Conservation (phyloP, 2,113 vertebrate species). For the Ptychochromis oligacanthus region DNA sequence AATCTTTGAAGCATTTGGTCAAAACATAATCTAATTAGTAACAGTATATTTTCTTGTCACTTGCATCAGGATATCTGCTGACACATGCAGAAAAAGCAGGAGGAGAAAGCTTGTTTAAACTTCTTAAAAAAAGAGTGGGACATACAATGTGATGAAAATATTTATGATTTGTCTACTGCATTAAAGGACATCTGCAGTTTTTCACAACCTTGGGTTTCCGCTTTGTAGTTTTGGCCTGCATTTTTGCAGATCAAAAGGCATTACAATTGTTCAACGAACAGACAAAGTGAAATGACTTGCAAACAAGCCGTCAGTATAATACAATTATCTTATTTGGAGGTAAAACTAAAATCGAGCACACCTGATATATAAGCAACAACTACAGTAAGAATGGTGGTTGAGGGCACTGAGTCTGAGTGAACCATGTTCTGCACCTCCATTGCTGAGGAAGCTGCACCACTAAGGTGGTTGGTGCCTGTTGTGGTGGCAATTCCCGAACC, state of each 20-base stretch:
- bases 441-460: neutral
- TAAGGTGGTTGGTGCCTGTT: neutral
- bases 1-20: constrained; percentile 35
- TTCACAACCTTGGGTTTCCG: neutral
- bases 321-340: too few species aligned
- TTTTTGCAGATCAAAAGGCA: neutral
- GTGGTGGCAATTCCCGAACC: neutral
- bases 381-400: neutral
- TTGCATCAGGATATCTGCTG: neutral
- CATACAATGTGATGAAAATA: neutral
- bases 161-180: neutral
- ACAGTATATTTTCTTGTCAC: constrained; percentile 9
- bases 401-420: neutral
- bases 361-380: neutral
- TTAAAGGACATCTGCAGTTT: neutral
- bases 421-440: neutral
- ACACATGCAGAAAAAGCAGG: constrained; percentile 9
- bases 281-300: neutral
- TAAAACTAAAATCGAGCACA: neutral
- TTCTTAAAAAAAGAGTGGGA: neutral
- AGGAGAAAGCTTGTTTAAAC: neutral
- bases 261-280: neutral
- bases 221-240: neutral
- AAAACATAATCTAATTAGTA: constrained; percentile 48
- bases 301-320: neutral